Percentiles rank a stretch among this genome's conserved stretches.
These are phyloP conservation scores for Adoxophyes honmai DNA, from an alignment of 1,140 invertebrate genomes.

Conservation along the genomic window DNA sequence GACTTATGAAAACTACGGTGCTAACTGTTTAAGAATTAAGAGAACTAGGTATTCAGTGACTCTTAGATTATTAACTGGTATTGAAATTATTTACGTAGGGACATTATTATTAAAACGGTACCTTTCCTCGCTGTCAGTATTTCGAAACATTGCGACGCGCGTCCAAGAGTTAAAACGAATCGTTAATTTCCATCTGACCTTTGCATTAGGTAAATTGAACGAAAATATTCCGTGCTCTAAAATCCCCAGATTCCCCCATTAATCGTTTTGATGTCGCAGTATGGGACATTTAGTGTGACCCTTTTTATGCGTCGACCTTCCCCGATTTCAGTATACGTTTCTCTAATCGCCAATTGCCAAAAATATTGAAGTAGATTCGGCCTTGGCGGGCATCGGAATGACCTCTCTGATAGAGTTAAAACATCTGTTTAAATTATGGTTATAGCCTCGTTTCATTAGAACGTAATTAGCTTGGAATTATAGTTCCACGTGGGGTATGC, in stretches of 20 bases:
- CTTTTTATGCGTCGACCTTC: conserved; percentile 63
- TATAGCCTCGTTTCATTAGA: no score
- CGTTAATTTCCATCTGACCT: conserved; percentile 47
- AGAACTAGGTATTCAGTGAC: no score
- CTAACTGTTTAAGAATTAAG: no score
- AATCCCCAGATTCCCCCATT: conserved; percentile 60
- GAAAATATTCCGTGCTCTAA: conserved; percentile 60
- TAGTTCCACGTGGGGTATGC: no score
- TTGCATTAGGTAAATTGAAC: conserved; percentile 58
- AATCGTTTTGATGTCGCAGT: conserved; percentile 74
- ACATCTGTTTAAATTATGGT: no score
- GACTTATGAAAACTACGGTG: no score
- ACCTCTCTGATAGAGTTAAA: no score
- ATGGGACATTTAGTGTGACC: conserved; percentile 75
- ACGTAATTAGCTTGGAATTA: no score
- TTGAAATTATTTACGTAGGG: no score
- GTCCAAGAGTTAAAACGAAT: neutral
- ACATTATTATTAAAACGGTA: no score
- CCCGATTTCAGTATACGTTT: conserved; percentile 41
- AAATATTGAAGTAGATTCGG: conserved; percentile 36
- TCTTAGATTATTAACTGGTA: no score
- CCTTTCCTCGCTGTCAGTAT: neutral
- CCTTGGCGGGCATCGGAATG: conserved; percentile 19
- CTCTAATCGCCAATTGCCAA: conserved; percentile 63
- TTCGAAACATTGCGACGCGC: neutral